Evolutionary conservation across 2,797 vertebrate genomes (phyloP).

Genomic region (Chaenodraco wilsoni): DNA sequence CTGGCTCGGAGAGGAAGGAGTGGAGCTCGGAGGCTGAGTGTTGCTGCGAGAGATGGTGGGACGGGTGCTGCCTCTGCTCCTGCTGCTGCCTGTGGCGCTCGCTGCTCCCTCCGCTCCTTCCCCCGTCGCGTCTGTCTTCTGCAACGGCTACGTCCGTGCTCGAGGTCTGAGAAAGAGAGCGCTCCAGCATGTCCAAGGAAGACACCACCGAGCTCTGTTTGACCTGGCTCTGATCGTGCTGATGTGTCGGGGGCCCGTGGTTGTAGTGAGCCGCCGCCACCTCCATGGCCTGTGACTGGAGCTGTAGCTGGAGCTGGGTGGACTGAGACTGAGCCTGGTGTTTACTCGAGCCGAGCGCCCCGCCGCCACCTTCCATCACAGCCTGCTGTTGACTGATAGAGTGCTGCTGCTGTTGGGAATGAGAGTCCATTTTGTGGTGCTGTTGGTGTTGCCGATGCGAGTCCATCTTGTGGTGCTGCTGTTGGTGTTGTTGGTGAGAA

Average conservation of each 20-base stretch:
- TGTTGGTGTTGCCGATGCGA: constrained; percentile 76
- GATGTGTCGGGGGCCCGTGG: constrained; percentile 77
- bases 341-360: constrained; percentile 76
- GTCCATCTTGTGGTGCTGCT: constrained; percentile 76
- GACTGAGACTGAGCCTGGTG: constrained; percentile 80
- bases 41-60: constrained; percentile 81
- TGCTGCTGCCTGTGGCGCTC: constrained; percentile 79
- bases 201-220: constrained; percentile 85
- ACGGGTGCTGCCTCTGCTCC: constrained; percentile 75
- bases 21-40: constrained; percentile 83
- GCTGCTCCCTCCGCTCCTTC: constrained; percentile 65
- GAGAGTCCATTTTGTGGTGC: constrained; percentile 75
- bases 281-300: constrained; percentile 90
- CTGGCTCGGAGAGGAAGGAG: constrained; percentile 84
- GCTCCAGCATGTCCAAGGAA: constrained; percentile 87
- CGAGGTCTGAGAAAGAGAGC: constrained; percentile 84
- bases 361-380: constrained; percentile 85
- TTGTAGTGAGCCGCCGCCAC: constrained; percentile 86
- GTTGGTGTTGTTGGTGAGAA: constrained; percentile 73
- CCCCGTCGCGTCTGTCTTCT: constrained; percentile 77
- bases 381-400: constrained; percentile 88
- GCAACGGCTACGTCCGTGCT: constrained; percentile 75
- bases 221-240: constrained; percentile 81
- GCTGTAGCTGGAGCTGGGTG: constrained; percentile 89
- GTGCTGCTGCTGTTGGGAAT: constrained; percentile 80